Evolutionary conservation across 1,140 invertebrate species (phyloP), one percentile per base, ranked within the genome.

Genomic region (Drosophila carrolli): DNA sequence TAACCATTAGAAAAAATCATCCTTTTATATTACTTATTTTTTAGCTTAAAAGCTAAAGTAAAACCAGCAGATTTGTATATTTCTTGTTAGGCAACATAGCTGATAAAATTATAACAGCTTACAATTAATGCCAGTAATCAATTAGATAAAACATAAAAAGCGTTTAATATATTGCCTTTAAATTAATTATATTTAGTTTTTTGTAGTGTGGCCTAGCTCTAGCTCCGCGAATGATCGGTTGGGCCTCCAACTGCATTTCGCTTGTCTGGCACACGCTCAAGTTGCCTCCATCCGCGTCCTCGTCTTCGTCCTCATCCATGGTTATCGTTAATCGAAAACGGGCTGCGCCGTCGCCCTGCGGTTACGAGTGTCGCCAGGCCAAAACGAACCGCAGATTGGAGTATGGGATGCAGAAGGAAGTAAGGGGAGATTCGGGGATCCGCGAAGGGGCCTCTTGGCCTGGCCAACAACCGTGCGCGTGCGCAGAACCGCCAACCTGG

Each of bases 241-340:
- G 70, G 60, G 27, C 58, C 37, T 62, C 54, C 66, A 59, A 27
- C 66, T 80, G 47, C 63, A 81, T 57, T 60, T 78, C 62, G 47
- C 71, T 84, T 61, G 60, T 76, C 88, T 78, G 83, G 88, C 88
- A 83, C 80, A 90, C 80, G 83, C 76, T 84, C 46, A 56, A 76
- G 53, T 53, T 78, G 48, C 44, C 53, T 47, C 60, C 47, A 37
- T 51, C 44, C 23, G 27, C 43, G 40, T 44, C 66, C 44, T 75
- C 61, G 38, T 56, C 72, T 38, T 37, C 51, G 51, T 47, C 46
- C 32, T 40, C 53, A 23, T 11, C 60, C 57, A 16, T 44, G 44
- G 62, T 58, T 56, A 63, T 78, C 53, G 75, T 88, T 88, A 88
- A 88, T 88, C 84, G 84, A 88, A 83, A 82, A 79, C 72, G 75